Base-by-base conservation (phyloP, 2,113 vertebrate genomes). In the Callopanchax toddi region DNA sequence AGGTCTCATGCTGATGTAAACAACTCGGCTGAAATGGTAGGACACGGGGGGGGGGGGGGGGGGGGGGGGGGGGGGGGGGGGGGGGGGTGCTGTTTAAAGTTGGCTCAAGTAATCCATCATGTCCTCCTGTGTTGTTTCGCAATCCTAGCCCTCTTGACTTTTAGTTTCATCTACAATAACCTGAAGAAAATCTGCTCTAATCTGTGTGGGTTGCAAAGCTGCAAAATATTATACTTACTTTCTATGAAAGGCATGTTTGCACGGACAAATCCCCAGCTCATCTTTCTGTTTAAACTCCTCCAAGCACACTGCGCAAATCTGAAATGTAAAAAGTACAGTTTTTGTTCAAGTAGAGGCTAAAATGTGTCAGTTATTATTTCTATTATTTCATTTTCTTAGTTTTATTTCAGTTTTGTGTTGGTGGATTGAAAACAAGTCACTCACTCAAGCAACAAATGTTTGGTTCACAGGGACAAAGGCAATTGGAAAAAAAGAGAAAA, bases 261-360 rank as follows among this genome's bases (percentile, higher is more conserved):
- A 99, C 0, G 97, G 97, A 77, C 97, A 99, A 76, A 99, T 99
- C 44, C 97, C 97, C 90, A 99, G 87, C 87, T 99, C 97, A 50
- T 99, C 97, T 85, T 98, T 97, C 89, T 97, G 94, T 89, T 94
- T 98, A 91, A 99, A 99, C 84, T 99, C 97, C 89, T 99, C 97
- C 91, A 99, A 89, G 86, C 97, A 99, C 56, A 99, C 97, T 0
- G 97, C 97, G 20, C 97, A 99, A 85, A 98, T 98, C 97, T 99
- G 91, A 46, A 76, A 84, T 65, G 39, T 29, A 55, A n/a, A 39
- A 32, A 7, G 6, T 6, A 9, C 29, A 1, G 29, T 32, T 32
- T 32, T 32, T 32, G 29, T 7, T 8, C 29, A 32, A 1, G 6
- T 32, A 59, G 52, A 3, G 53, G 10, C 42, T 76, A 56, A 5